Conservation (phyloP, 2,888 invertebrate species). For the Leucoptera coffeella region DNA sequence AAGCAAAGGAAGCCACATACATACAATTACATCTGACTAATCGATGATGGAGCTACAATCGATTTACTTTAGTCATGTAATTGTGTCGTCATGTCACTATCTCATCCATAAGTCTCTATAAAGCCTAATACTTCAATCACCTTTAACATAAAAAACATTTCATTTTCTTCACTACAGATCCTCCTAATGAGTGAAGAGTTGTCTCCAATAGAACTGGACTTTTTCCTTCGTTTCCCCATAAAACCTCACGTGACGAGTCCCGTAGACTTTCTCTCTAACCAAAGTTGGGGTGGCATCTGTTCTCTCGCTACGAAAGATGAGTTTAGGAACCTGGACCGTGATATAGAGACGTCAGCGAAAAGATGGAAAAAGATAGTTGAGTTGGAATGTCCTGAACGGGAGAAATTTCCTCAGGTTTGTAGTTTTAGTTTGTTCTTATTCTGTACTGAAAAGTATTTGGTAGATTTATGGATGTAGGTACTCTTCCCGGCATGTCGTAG, state of each 20-base stretch:
- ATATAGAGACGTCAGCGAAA: constrained; percentile 94
- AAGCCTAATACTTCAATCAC: too few species aligned
- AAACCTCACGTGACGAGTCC: constrained; percentile 91
- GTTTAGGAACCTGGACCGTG: constrained; percentile 87
- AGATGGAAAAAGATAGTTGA: constrained; percentile 97
- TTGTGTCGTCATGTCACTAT: too few species aligned
- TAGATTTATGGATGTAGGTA: too few species aligned
- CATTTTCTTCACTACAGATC: constrained; percentile 52
- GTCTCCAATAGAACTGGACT: constrained; percentile 79
- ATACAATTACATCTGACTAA: too few species aligned
- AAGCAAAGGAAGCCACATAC: too few species aligned
- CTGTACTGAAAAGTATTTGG: too few species aligned
- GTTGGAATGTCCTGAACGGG: constrained; percentile 89
- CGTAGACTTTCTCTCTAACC: constrained; percentile 88
- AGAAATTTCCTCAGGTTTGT: constrained; percentile 83
- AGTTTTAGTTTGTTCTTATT: too few species aligned
- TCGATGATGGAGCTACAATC: too few species aligned
- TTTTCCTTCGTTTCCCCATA: constrained; percentile 85
- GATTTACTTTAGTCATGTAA: too few species aligned
- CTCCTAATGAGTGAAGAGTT: constrained; percentile 83
- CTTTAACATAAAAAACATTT: constrained; percentile 1
- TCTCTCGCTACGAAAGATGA: constrained; percentile 86
- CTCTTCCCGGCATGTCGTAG: too few species aligned
- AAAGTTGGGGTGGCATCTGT: constrained; percentile 93
- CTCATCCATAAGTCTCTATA: too few species aligned